A percentile compares a stretch with the other conserved stretches of the same genome.
phyloP scores from a whole-genome alignment of 2,113 vertebrate genomes.

The Upupa epops region DNA sequence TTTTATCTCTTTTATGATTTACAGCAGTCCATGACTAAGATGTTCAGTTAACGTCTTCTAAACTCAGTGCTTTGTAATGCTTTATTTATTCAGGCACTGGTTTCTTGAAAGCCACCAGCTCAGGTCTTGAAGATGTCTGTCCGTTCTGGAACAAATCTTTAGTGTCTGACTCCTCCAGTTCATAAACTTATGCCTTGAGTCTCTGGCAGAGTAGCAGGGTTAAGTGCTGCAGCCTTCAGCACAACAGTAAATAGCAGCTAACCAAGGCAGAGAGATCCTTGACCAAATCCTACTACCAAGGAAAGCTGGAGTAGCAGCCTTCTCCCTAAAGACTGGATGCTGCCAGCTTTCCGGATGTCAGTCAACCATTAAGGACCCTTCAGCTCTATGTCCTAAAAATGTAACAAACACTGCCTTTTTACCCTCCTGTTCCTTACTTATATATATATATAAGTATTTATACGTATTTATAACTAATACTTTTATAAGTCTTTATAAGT shows the following conservation, averaged over 20 bases:
- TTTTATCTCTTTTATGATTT: background rate
- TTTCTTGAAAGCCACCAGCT: background rate
- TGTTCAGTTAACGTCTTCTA: background rate
- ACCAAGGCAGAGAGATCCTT: background rate
- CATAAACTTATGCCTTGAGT: background rate
- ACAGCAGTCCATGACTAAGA: background rate
- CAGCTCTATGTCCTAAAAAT: background rate
- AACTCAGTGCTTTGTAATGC: background rate
- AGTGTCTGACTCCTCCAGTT: background rate
- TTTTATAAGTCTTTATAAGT: no score
- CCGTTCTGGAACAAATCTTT: background rate
- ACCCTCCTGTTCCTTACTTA: background rate
- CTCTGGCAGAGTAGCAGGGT: background rate
- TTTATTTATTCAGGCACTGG: background rate
- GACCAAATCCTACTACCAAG: background rate
- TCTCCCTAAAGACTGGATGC: background rate
- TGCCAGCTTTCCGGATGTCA: background rate
- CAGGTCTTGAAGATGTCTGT: background rate
- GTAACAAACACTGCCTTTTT: background rate
- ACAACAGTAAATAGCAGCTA: accelerated
- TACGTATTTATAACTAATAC: no score
- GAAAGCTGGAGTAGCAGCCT: background rate
- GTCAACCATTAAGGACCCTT: background rate
- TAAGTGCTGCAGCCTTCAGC: background rate
- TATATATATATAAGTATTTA: no score